Percentiles rank a stretch among this genome's conserved stretches.
Conservation (phyloP, 1,140 invertebrate species). For the Acromyrmex charruanus region DNA sequence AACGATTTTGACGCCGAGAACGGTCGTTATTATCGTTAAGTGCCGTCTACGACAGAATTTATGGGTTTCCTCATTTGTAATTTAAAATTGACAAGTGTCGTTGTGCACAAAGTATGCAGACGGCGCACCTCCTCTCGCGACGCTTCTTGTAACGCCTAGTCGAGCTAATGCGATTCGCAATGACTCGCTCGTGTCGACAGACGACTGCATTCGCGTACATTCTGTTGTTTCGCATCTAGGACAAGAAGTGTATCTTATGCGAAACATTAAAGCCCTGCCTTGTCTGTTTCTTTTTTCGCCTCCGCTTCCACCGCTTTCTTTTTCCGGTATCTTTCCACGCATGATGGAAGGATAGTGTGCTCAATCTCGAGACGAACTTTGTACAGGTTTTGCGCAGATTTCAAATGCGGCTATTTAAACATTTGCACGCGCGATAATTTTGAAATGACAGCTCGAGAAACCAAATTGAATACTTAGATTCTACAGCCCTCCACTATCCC, state of each 20-base stretch:
- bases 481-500: too few species aligned
- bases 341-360: too few species aligned
- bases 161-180: slow-evolving; percentile 54
- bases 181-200: slow-evolving; percentile 33
- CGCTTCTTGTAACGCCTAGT: slow-evolving; percentile 6
- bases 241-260: slow-evolving; percentile 58
- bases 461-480: too few species aligned
- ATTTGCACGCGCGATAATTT: too few species aligned
- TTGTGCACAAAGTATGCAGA: slow-evolving; percentile 42
- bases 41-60: slow-evolving; percentile 35
- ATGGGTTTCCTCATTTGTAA: slow-evolving; percentile 58
- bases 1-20: slow-evolving; percentile 2
- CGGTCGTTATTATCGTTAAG: slow-evolving; percentile 40
- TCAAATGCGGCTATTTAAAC: too few species aligned
- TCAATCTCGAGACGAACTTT: too few species aligned
- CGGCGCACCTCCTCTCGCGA: slow-evolving; percentile 36
- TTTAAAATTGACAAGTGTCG: slow-evolving; percentile 64
- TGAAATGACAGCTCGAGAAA: too few species aligned
- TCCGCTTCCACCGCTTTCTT: not conserved
- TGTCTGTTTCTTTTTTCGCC: slow-evolving; percentile 2
- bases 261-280: slow-evolving; percentile 36
- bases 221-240: slow-evolving; percentile 37
- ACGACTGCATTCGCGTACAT: slow-evolving; percentile 30
- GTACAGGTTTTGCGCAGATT: too few species aligned
- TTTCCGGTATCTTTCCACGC: not conserved